phyloP scores from a whole-genome alignment of 2,113 vertebrate species.

The Macrotus californicus region DNA sequence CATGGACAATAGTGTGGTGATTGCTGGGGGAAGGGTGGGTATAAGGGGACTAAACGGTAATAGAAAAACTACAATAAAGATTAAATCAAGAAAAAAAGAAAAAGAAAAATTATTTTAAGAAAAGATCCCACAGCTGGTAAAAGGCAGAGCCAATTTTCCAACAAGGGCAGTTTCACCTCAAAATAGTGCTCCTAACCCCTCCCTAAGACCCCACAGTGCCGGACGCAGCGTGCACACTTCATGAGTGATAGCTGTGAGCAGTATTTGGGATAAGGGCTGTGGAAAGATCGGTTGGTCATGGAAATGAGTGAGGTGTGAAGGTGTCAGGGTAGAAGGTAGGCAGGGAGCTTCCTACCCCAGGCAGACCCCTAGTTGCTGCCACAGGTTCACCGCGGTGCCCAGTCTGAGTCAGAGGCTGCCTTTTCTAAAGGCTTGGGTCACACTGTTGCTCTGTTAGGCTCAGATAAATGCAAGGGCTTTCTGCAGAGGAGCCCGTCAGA shows the following conservation, averaged over 20 bases:
- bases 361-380: not conserved
- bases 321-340: not conserved
- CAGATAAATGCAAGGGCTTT: conserved; percentile 41
- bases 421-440: conserved; percentile 31
- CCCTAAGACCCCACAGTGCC: accelerated
- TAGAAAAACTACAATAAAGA: no score
- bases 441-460: not conserved
- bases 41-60: no score
- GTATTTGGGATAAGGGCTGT: not conserved
- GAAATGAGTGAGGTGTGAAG: not conserved
- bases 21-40: no score
- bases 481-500: not conserved
- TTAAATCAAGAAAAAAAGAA: not conserved
- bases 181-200: not conserved
- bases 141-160: not conserved
- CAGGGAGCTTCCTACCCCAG: not conserved
- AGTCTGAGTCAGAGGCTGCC: not conserved
- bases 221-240: no score
- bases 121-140: not conserved
- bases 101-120: not conserved
- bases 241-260: not conserved
- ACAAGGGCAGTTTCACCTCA: not conserved
- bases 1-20: no score
- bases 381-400: not conserved
- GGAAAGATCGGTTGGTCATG: not conserved